Evolutionary conservation across 2,113 vertebrate genomes (phyloP), one percentile per base, ranked within the genome.

Genomic region (Phrynosoma blainvillii): DNA sequence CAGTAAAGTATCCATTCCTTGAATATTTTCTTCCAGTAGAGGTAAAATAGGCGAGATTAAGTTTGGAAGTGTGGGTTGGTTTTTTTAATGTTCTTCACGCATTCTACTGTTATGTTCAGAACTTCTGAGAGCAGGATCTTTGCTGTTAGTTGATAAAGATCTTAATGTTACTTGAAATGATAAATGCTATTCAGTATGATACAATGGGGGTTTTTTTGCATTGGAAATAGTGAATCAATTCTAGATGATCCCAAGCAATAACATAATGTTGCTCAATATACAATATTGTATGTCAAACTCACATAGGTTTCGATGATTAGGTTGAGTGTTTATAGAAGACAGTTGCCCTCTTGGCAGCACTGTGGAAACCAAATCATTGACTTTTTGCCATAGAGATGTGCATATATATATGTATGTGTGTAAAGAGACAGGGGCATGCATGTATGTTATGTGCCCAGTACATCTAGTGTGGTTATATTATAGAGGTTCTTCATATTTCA

Each of bases 171-270:
- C 91, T 97, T 96, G 95, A 95, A 94, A 93, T 78, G 66, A 89
- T 78, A 92, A 93, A 90, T 77, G 30, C 84, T 87, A 1, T 0
- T 89, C 89, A 90, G 0, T 89, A 89, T n/a, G 86, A 5, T 84
- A 74, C 87, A 90, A 88, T 36, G 36, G 36, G 36, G 36, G 21
- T 79, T 86, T 87, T 92, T 91, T 92, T 91, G n/a, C 80, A 90
- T 82, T 81, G 88, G 88, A 88, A 90, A 86, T 87, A 1, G 79
- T 76, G 90, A 88, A 84, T 94, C 88, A 94, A 32, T 3, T n/a
- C 89, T 93, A 66, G 90, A 79, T 65, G 86, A 94, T 93, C 93
- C 93, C 92, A 92, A 97, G 96, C 96, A 97, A 96, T 97, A 97
- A 97, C 88, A 92, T 85, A 87, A 68, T 91, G 73, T 93, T 93